Evolutionary conservation across 2,888 invertebrate genomes (phyloP), one percentile per base, ranked within the genome.

Genomic region (Lepidonotus clava): DNA sequence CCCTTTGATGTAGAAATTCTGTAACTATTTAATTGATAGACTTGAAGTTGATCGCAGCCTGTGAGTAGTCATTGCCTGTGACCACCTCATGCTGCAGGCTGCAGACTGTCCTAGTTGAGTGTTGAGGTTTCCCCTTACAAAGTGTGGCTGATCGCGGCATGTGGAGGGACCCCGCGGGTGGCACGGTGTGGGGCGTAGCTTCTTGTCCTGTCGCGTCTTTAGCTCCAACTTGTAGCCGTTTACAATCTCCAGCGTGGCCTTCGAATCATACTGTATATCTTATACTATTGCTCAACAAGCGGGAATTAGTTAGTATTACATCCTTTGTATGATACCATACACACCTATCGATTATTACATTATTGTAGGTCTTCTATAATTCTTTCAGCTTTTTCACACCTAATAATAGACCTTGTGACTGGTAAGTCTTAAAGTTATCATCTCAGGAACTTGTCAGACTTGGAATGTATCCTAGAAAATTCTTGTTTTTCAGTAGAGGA

Each of bases 261-360:
- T 80, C 46, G 24, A 46, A 80, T 80, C n/a, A 80, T 80, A 46
- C 80, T 80, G 46, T 80, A 80, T 80, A 80, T 28, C 41, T 71
- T 80, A 80, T 80, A 80, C 80, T 80, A 80, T 80, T 80, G 80
- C 80, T 80, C 80, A 80, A 80, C 21, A n/a, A 80, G 80, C 80
- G 41, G 51, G 21, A 80, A 80, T 34, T 80, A 46, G 71, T 71
- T 38, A 36, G 61, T 18, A 14, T 71, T 38, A 34, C 18, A 38
- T 71, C 66, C 66, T 66, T 66, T 4, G 66, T 66, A 66, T 28
- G 61, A 28, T 71, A 71, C 11, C 71, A 71, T 36, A 36, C 71
- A n/a, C n/a, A 71, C 71, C 24, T 56, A 56, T 46, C 8, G 8
- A 8, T 46, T 8, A 11, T 11, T 56, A 8, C 8, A 8, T 66